Evolutionary conservation across 1,140 invertebrate genomes (phyloP).

Genomic region (Zaprionus africanus): DNA sequence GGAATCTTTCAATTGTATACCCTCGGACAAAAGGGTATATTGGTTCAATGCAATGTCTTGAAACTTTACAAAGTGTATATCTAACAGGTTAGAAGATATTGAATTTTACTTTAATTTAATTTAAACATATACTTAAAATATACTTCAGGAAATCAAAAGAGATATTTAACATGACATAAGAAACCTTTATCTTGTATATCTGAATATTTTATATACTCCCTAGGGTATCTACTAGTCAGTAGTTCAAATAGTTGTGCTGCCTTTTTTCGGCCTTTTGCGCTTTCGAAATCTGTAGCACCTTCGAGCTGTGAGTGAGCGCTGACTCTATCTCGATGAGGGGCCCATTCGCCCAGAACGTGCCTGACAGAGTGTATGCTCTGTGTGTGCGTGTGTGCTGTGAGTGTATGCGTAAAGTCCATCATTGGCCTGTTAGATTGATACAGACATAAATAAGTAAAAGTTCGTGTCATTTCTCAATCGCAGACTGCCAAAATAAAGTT

Average conservation of each 20-base stretch:
- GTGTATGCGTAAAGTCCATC: slow-evolving; percentile 37
- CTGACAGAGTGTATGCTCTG: not conserved
- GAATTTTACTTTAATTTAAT: not conserved
- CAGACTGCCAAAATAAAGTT: slow-evolving; percentile 25
- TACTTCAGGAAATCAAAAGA: not conserved
- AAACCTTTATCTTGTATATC: not conserved
- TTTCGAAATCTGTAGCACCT: slow-evolving; percentile 58
- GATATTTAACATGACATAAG: not conserved
- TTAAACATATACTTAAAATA: not conserved
- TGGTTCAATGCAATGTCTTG: not conserved
- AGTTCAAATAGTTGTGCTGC: not conserved
- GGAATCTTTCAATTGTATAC: slow-evolving; percentile 8
- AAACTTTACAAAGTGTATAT: not conserved
- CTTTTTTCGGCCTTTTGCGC: slow-evolving; percentile 30
- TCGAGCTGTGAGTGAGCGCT: not conserved
- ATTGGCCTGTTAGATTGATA: slow-evolving; percentile 69
- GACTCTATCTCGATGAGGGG: slow-evolving; percentile 46
- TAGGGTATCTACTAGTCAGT: not conserved
- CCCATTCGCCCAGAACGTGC: slow-evolving; percentile 27
- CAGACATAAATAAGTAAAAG: slow-evolving; percentile 37
- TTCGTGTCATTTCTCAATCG: slow-evolving; percentile 51
- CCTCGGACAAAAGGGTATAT: not conserved
- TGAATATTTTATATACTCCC: not conserved
- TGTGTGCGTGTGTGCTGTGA: not conserved
- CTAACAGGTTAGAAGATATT: too few relatives aligned